Evolutionary conservation across 2,797 vertebrate species (phyloP).

Genomic region (Aselliscus stoliczkanus): DNA sequence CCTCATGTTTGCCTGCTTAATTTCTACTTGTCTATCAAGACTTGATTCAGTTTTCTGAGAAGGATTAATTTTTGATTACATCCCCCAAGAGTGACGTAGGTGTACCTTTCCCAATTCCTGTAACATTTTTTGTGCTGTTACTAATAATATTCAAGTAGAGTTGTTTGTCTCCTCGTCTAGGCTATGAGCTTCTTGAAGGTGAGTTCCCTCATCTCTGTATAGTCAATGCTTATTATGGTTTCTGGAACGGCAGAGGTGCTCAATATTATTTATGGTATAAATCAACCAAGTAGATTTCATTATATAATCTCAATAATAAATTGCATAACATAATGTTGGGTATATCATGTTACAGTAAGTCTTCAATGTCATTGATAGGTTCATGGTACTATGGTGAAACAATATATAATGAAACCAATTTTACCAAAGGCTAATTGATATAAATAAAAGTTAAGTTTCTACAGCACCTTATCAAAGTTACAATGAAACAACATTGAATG

Average conservation of each 20-base stretch:
- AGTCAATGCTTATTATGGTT: not conserved
- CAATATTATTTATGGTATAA: conserved; percentile 19
- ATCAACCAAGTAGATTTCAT: not conserved
- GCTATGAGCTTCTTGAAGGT: conserved; percentile 5
- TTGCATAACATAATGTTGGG: not conserved
- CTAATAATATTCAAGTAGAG: not conserved
- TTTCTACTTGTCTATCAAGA: not conserved
- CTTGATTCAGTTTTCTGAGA: not conserved
- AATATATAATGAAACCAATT: not conserved
- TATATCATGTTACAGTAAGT: not conserved
- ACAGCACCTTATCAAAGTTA: not conserved
- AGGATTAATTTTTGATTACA: conserved; percentile 6
- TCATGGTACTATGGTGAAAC: not conserved
- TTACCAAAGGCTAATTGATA: not conserved
- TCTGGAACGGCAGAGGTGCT: not conserved
- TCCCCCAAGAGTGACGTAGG: not conserved
- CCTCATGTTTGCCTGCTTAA: not conserved
- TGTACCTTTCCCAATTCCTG: not conserved
- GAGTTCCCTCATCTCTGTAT: not conserved
- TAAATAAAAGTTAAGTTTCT: not conserved
- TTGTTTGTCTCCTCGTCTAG: not conserved
- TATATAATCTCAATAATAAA: conserved; percentile 31
- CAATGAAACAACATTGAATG: not conserved
- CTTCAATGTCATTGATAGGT: not conserved
- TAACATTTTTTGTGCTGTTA: conserved; percentile 11